Evolutionary conservation across 2,797 vertebrate genomes (phyloP), one percentile per base, ranked within the genome.

Genomic region (Anisognathus igniventris): DNA sequence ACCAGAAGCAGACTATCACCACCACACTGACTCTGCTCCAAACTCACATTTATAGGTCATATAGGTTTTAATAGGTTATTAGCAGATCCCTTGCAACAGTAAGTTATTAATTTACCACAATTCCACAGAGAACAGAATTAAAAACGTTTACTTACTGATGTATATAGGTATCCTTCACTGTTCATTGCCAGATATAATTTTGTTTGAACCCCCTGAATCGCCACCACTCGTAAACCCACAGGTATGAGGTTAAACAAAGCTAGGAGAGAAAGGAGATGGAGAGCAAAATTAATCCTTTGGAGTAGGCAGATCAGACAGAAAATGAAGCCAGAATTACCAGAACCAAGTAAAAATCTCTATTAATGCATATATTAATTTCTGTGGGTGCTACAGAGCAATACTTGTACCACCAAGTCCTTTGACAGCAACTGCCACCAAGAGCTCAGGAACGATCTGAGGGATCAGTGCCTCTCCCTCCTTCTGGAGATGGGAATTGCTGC

Each of bases 191-290:
- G 97, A 88, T 99, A 99, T 61, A 99, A 97, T 97, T 99, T 99
- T 95, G 99, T 99, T 98, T 99, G 99, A 97, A 99, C 99, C 85
- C 99, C 99, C 97, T 99, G 99, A 98, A 99, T 99, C 95, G 99
- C 99, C 98, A 99, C 99, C 98, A 99, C 99, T 97, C 99, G 99
- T 96, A 99, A 98, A 96, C 99, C 99, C 98, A 99, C 99, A 62
- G 99, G 99, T 95, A 99, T 99, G 98, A 99, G 99, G 98, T 99
- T 99, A 98, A 99, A 99, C 97, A 99, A 98, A 96, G 99, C 99
- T 99, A 96, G 95, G 91, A 98, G 93, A 94, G 70, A 96, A 98
- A 93, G 78, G 53, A 97, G 92, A 81, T 14, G 14, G 50, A 97
- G 90, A 96, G 62, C 33, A 91, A 48, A 93, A 90, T 97, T 88